Conservation (phyloP, 1,140 invertebrate genomes). For the Mercenaria mercenaria region DNA sequence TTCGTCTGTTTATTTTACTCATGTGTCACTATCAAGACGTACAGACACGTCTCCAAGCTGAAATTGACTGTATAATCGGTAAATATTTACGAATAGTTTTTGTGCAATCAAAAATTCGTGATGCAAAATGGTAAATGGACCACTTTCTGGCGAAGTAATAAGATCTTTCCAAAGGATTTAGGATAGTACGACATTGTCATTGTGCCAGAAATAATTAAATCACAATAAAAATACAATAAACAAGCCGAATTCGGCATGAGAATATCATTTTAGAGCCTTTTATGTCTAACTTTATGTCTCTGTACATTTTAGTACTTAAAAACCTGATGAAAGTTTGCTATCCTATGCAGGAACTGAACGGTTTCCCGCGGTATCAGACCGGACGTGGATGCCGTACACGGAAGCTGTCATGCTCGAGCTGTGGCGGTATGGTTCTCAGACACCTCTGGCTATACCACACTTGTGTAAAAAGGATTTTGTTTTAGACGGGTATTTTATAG, state of each 20-base stretch:
- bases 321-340: too few relatives aligned
- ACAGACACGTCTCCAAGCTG: constrained; percentile 73
- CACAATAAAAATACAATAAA: too few relatives aligned
- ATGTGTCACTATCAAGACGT: constrained; percentile 83
- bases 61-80: constrained; percentile 71
- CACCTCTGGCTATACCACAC: constrained; percentile 61
- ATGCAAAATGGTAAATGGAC: too few relatives aligned
- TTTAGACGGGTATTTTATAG: constrained; percentile 37
- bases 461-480: constrained; percentile 28
- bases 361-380: constrained; percentile 28
- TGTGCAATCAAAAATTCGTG: too few relatives aligned
- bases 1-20: constrained; percentile 56
- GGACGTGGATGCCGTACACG: constrained; percentile 51
- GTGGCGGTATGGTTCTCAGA: constrained; percentile 55
- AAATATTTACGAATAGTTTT: not conserved
- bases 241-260: too few relatives aligned
- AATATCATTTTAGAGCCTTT: too few relatives aligned
- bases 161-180: too few relatives aligned
- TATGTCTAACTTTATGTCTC: too few relatives aligned
- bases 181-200: too few relatives aligned
- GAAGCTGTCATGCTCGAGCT: constrained; percentile 53
- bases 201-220: too few relatives aligned
- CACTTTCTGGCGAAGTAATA: too few relatives aligned
- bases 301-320: too few relatives aligned
- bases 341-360: constrained; percentile 41